A percentile compares a stretch with the other conserved stretches of the same genome.
These are phyloP conservation scores for Thalpophila matura DNA, from an alignment of 2,888 invertebrate species.

Conservation along the genomic window DNA sequence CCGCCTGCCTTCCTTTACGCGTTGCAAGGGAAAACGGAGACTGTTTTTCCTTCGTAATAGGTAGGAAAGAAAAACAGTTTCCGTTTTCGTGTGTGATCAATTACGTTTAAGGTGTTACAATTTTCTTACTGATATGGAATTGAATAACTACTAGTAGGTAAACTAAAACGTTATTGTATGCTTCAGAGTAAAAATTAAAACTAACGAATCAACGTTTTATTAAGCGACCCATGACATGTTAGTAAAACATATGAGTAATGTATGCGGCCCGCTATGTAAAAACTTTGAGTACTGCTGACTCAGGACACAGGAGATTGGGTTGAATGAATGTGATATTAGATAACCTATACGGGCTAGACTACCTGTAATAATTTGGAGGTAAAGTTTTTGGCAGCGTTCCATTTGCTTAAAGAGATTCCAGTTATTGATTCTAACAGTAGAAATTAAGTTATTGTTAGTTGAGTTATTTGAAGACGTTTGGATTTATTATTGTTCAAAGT, in stretches of 20 bases:
- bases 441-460: conserved; percentile 7
- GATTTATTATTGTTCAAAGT: conserved; percentile 7
- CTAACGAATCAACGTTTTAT: too few relatives aligned
- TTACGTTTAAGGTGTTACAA: conserved; percentile 7
- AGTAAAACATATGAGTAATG: background rate
- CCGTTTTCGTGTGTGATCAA: background rate
- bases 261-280: background rate
- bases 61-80: too few relatives aligned
- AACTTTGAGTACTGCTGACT: conserved; percentile 25
- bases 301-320: conserved; percentile 14
- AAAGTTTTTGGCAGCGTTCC: conserved; percentile 31
- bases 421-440: background rate
- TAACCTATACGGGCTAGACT: conserved; percentile 31
- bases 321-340: conserved; percentile 40
- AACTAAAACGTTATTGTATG: too few relatives aligned
- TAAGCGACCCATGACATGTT: background rate
- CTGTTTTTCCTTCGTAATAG: conserved; percentile 25
- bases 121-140: too few relatives aligned
- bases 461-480: too few relatives aligned
- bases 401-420: conserved; percentile 25
- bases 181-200: too few relatives aligned
- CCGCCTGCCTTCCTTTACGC: conserved; percentile 4
- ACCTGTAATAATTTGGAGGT: conserved; percentile 38
- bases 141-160: too few relatives aligned
- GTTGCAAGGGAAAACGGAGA: conserved; percentile 34